phyloP scores from a whole-genome alignment of 2,888 invertebrate genomes.

The Ligdia adustata region DNA sequence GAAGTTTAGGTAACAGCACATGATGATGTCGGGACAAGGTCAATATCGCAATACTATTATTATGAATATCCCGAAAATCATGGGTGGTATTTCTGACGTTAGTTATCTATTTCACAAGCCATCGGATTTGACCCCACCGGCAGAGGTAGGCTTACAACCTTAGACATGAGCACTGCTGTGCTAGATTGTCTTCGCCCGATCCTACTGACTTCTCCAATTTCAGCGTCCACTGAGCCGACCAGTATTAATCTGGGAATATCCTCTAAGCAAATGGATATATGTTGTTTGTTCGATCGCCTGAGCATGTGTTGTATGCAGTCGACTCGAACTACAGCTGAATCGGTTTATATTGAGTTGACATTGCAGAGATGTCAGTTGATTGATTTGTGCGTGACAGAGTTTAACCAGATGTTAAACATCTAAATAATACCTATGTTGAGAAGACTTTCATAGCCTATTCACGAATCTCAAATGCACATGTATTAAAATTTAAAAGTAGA shows the following conservation, averaged over 20 bases:
- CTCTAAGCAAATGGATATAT: conserved; percentile 23
- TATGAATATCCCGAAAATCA: no score
- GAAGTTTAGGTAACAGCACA: no score
- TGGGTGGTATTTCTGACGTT: no score
- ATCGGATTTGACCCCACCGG: not conserved
- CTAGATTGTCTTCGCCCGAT: conserved; percentile 12
- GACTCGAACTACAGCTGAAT: not conserved
- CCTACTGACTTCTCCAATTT: conserved; percentile 31
- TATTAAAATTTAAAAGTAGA: no score
- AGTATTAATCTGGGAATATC: conserved; percentile 28
- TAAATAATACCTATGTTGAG: no score
- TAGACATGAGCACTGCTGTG: conserved; percentile 1
- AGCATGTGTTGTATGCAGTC: conserved; percentile 5
- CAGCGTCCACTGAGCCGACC: conserved; percentile 27
- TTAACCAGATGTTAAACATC: no score
- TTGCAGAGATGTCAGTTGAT: not conserved
- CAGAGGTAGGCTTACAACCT: conserved; percentile 8
- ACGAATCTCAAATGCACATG: no score
- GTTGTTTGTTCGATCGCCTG: conserved; percentile 15
- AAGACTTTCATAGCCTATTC: no score
- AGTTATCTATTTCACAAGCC: not conserved
- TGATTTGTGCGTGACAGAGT: not conserved
- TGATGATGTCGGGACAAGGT: no score
- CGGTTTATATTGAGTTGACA: not conserved
- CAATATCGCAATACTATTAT: no score